Evolutionary conservation across 1,140 invertebrate genomes (phyloP).

Genomic region (Metopolophium dirhodum): DNA sequence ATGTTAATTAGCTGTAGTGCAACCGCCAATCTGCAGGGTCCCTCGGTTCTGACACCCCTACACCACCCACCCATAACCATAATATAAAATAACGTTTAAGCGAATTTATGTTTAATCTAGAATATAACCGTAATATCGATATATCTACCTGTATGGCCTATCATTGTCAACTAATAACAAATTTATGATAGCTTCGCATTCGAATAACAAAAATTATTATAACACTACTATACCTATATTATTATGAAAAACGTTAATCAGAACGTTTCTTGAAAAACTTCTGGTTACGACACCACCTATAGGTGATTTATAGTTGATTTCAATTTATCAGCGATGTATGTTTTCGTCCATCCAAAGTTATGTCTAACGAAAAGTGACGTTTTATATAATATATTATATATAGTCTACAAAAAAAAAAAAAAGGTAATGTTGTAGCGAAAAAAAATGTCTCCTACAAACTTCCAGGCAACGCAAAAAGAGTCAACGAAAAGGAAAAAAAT

Average conservation of each 20-base stretch:
- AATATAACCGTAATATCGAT: background rate
- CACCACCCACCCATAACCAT: background rate
- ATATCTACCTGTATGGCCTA: no score
- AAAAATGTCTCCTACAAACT: background rate
- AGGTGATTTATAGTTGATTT: background rate
- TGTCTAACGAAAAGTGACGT: slow-evolving; percentile 14
- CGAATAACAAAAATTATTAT: background rate
- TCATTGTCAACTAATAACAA: no score
- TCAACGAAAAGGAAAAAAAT: background rate
- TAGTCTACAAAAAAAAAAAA: background rate
- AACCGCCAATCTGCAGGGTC: background rate
- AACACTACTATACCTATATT: background rate
- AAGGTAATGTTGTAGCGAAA: background rate
- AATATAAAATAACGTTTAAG: background rate
- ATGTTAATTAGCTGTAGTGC: no score
- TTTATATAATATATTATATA: background rate
- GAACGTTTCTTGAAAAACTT: background rate
- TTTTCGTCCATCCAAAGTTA: background rate
- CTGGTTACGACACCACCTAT: background rate
- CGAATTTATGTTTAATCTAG: background rate
- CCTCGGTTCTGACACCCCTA: background rate
- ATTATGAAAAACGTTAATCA: background rate
- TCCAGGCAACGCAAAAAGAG: background rate
- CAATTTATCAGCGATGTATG: background rate
- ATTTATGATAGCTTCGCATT: background rate